These are phyloP conservation scores for Adelosebastes latens DNA, from an alignment of 2,797 vertebrate species.

Conservation along the genomic window DNA sequence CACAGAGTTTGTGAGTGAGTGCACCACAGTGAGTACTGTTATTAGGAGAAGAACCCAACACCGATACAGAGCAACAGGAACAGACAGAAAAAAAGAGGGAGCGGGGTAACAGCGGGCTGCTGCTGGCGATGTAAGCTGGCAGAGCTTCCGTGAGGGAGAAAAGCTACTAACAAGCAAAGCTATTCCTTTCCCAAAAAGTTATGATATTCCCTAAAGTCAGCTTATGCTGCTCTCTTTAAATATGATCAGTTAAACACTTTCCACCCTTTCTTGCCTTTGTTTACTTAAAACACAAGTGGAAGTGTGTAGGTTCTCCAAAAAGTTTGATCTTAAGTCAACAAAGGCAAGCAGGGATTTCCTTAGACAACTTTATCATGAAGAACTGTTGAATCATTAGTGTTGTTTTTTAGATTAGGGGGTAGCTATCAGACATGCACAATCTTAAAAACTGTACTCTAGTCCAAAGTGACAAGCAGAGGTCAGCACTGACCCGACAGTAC, in stretches of 20 bases:
- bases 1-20: conserved; percentile 13
- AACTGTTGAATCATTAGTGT: not conserved
- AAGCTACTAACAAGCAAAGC: conserved; percentile 35
- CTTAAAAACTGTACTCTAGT: conserved; percentile 14
- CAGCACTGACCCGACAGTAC: conserved; percentile 92
- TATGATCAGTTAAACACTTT: not conserved
- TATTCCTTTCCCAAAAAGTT: not conserved
- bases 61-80: conserved; percentile 31
- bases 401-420: not conserved
- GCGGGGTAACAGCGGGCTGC: conserved; percentile 27
- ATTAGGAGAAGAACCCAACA: conserved; percentile 47
- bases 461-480: conserved; percentile 85
- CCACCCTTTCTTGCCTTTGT: conserved; percentile 65
- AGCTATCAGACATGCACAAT: conserved; percentile 31
- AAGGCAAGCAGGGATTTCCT: conserved; percentile 53
- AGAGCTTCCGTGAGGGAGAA: conserved; percentile 18
- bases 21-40: conserved; percentile 42
- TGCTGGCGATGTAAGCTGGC: conserved; percentile 43
- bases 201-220: not conserved
- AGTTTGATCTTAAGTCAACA: conserved; percentile 62
- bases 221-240: not conserved
- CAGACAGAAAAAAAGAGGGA: conserved; percentile 16
- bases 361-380: not conserved
- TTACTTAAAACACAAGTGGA: conserved; percentile 67
- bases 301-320: conserved; percentile 20